Percentiles rank a stretch among this genome's conserved stretches.
These are phyloP conservation scores for Eupeodes corollae DNA, from an alignment of 1,140 invertebrate genomes.

Conservation along the genomic window DNA sequence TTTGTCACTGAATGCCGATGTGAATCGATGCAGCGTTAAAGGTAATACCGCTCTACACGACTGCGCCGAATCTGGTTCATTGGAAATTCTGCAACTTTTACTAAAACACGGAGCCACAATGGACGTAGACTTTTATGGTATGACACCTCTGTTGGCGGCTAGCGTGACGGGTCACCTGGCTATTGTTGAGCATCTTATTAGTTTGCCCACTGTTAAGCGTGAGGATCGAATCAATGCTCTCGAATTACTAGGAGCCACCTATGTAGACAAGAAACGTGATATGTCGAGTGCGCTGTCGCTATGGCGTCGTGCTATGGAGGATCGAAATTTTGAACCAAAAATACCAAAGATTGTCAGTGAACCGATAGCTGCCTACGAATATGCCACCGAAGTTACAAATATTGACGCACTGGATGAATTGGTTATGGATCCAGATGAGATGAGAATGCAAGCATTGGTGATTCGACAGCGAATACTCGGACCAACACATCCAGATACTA, in stretches of 20 bases:
- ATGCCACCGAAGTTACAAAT: conserved; percentile 67
- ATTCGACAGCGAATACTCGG: conserved; percentile 84
- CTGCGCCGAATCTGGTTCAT: conserved; percentile 86
- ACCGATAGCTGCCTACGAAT: conserved; percentile 77
- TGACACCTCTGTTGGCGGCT: conserved; percentile 87
- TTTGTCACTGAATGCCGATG: conserved; percentile 71
- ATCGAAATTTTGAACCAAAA: conserved; percentile 41
- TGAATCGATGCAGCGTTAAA: conserved; percentile 89
- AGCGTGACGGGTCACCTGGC: conserved; percentile 83
- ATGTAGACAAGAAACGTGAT: conserved; percentile 91
- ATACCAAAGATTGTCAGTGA: conserved; percentile 56
- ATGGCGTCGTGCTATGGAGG: conserved; percentile 81
- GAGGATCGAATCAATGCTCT: conserved; percentile 81
- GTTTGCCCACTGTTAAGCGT: conserved; percentile 51
- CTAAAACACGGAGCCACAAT: conserved; percentile 77
- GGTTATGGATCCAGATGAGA: conserved; percentile 83
- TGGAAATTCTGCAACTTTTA: conserved; percentile 85
- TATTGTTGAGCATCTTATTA: conserved; percentile 86
- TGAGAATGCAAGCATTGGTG: conserved; percentile 91
- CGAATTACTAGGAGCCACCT: conserved; percentile 89
- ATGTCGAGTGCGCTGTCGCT: conserved; percentile 78
- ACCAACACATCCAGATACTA: conserved; percentile 90
- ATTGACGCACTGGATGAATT: conserved; percentile 72
- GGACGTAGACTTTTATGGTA: conserved; percentile 90
- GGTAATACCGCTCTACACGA: conserved; percentile 93